phyloP scores from a whole-genome alignment of 2,888 invertebrate genomes.

The Heliconius ethilla region DNA sequence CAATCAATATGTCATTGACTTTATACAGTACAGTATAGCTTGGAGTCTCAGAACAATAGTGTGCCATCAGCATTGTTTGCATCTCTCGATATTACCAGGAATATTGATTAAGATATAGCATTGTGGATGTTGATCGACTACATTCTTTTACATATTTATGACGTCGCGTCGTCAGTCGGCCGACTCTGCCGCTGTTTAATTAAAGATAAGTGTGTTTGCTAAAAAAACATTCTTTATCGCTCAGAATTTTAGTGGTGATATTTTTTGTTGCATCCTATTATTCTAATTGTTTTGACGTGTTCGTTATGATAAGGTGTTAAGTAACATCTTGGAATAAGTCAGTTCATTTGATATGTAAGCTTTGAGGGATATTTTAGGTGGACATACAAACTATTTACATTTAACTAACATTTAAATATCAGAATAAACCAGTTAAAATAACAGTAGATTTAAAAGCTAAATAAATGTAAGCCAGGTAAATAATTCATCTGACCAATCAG shows the following conservation, averaged over 20 bases:
- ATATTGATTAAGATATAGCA: constrained; percentile 41
- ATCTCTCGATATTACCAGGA: constrained; percentile 33
- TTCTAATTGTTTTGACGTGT: constrained; percentile 48
- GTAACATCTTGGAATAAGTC: constrained; percentile 20
- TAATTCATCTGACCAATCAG: too few relatives aligned
- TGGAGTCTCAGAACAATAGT: constrained; percentile 25
- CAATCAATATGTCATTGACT: constrained; percentile 23
- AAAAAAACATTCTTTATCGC: constrained; percentile 46
- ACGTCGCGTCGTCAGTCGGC: constrained; percentile 35
- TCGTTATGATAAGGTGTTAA: constrained; percentile 8
- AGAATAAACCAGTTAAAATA: background rate
- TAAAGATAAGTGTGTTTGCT: constrained; percentile 57
- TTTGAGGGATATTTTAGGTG: background rate
- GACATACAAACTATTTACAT: background rate
- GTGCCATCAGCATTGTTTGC: constrained; percentile 30
- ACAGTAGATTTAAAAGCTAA: too few relatives aligned
- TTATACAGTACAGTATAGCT: background rate
- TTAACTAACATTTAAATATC: background rate
- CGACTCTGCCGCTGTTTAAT: constrained; percentile 60
- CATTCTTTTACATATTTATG: constrained; percentile 47
- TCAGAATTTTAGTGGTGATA: constrained; percentile 40
- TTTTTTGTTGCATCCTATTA: constrained; percentile 42
- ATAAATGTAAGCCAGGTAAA: too few relatives aligned
- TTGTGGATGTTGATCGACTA: constrained; percentile 42
- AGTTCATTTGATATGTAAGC: background rate